Conservation (phyloP, 2,113 vertebrate genomes). For the Lamprologus sp. region DNA sequence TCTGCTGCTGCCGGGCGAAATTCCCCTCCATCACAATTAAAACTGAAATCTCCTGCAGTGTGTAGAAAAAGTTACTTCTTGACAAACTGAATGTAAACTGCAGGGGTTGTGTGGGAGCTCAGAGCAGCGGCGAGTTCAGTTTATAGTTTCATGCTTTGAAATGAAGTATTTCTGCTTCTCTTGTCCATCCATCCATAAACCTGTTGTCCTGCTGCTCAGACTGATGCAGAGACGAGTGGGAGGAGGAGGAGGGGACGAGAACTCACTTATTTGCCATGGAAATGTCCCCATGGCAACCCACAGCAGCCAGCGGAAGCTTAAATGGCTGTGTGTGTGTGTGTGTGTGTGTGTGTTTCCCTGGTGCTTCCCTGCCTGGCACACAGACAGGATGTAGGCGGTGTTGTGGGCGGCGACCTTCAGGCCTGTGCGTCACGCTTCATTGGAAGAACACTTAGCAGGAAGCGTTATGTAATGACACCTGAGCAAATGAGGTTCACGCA, state of each 20-base stretch:
- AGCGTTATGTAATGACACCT: slow-evolving; percentile 26
- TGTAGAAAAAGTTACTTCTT: background rate
- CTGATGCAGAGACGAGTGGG: slow-evolving; percentile 22
- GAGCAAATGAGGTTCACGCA: background rate
- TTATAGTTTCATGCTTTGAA: background rate
- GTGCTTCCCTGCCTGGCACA: background rate
- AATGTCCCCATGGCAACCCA: background rate
- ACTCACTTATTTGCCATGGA: slow-evolving; percentile 58
- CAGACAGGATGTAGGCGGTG: slow-evolving; percentile 28
- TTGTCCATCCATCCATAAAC: background rate
- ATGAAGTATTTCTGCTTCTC: background rate
- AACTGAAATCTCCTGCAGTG: background rate
- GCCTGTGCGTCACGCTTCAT: slow-evolving; percentile 30
- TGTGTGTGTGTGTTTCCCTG: background rate
- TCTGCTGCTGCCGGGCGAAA: background rate
- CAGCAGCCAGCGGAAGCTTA: background rate
- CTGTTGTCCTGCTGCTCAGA: background rate
- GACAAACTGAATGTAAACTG: background rate
- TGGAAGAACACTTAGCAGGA: slow-evolving; percentile 5
- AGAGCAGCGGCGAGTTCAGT: background rate
- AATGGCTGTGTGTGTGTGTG: background rate
- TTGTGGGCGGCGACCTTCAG: slow-evolving; percentile 46
- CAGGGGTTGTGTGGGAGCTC: background rate
- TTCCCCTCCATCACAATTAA: background rate
- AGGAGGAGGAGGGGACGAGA: background rate